Evolutionary conservation across 1,140 invertebrate genomes (phyloP).

Genomic region (Maconellicoccus hirsutus): DNA sequence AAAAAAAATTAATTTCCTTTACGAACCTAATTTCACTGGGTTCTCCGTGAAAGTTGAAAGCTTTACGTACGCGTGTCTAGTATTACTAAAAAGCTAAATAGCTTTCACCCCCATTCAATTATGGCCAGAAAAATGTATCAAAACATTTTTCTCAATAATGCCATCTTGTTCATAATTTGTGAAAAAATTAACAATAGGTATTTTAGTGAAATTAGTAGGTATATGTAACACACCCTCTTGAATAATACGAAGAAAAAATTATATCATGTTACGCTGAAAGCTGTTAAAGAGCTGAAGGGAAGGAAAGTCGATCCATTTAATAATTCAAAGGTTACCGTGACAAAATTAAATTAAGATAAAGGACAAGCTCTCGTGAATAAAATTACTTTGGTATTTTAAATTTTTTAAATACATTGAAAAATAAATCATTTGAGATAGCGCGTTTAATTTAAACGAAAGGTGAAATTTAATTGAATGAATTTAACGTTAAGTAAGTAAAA

Average conservation of each 20-base stretch:
- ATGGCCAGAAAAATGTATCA: background rate
- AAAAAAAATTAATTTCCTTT: no score
- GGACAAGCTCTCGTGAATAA: background rate
- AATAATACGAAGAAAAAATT: background rate
- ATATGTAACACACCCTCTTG: background rate
- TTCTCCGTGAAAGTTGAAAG: no score
- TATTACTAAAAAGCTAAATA: background rate
- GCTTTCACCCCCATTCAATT: background rate
- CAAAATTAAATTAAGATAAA: background rate
- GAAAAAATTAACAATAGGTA: background rate
- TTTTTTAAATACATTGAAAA: background rate
- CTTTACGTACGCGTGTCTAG: background rate
- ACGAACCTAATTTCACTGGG: no score
- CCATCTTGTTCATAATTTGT: background rate
- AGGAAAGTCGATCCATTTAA: background rate
- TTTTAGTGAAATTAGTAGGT: slow-evolving; percentile 4
- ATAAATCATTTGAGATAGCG: background rate
- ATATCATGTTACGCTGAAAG: slow-evolving; percentile 1
- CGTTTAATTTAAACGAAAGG: background rate
- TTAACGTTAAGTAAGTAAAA: no score
- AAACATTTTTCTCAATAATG: background rate
- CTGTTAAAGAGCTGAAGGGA: background rate
- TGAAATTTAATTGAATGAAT: background rate
- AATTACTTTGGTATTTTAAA: background rate
- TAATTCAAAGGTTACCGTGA: slow-evolving; percentile 1